Conservation (phyloP, 2,797 vertebrate genomes). For the Etheostoma perlongum region DNA sequence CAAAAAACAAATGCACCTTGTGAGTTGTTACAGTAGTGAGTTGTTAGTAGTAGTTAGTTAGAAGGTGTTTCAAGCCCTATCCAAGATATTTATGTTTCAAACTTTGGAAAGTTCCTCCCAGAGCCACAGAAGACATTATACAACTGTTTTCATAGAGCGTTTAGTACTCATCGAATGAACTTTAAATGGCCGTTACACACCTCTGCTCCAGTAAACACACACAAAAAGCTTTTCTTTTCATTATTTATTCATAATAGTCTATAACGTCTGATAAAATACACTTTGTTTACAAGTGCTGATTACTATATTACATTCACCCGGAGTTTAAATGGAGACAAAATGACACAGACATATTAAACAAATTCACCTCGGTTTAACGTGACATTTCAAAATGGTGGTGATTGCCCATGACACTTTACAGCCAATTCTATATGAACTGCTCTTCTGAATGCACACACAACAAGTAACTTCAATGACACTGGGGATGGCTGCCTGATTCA, state of each 20-base stretch:
- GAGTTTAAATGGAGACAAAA: slow-evolving; percentile 84
- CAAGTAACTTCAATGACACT: slow-evolving; percentile 28
- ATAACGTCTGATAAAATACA: slow-evolving; percentile 88
- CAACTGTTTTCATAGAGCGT: not conserved
- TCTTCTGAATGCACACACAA: slow-evolving; percentile 45
- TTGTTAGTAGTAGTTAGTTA: no score
- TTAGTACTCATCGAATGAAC: not conserved
- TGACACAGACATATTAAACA: slow-evolving; percentile 68
- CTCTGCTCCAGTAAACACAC: slow-evolving; percentile 7
- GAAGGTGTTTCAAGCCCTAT: not conserved
- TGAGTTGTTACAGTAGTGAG: not conserved
- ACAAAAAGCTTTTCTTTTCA: slow-evolving; percentile 51
- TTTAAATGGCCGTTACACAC: not conserved
- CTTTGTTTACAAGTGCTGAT: slow-evolving; percentile 89
- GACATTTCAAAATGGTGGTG: slow-evolving; percentile 49
- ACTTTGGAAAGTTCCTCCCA: not conserved
- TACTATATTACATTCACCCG: slow-evolving; percentile 88
- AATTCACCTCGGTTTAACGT: slow-evolving; percentile 61
- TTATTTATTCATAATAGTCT: slow-evolving; percentile 85
- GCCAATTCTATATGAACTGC: slow-evolving; percentile 27
- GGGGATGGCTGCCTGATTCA: slow-evolving; percentile 40
- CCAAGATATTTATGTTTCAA: not conserved
- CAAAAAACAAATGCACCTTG: not conserved
- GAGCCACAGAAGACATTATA: not conserved
- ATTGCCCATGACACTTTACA: slow-evolving; percentile 35